Percentiles rank a stretch among this genome's conserved stretches.
These are phyloP conservation scores for Helostoma temminkii DNA, from an alignment of 2,797 vertebrate genomes.

Conservation along the genomic window DNA sequence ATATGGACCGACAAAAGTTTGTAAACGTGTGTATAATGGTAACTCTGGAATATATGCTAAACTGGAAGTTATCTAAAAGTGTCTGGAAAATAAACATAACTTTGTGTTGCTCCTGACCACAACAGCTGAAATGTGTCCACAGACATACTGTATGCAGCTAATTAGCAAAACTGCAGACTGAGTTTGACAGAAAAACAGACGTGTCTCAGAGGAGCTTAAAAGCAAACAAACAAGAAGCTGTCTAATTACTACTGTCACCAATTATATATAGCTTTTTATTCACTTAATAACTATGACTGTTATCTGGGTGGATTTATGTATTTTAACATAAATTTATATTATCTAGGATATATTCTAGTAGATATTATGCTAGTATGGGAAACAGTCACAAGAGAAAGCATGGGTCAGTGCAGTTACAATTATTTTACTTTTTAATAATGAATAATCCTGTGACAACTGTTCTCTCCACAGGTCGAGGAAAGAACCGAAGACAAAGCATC, in stretches of 20 bases:
- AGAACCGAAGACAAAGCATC: slow-evolving; percentile 95
- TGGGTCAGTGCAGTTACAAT: not conserved
- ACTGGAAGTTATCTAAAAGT: not conserved
- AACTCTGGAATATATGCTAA: not conserved
- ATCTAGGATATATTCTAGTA: not conserved
- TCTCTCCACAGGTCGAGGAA: slow-evolving; percentile 88
- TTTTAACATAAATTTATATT: not conserved
- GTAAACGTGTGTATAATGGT: not conserved
- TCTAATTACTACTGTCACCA: slow-evolving; percentile 6
- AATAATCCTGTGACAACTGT: slow-evolving; percentile 1
- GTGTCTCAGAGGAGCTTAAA: slow-evolving; percentile 5
- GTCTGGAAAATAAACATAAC: not conserved
- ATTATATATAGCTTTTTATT: not conserved
- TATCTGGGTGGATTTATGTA: too few relatives aligned
- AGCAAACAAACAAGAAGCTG: slow-evolving; percentile 6
- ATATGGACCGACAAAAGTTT: too few relatives aligned
- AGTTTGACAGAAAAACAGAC: slow-evolving; percentile 28
- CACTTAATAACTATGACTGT: too few relatives aligned
- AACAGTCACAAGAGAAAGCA: not conserved
- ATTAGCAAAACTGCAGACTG: slow-evolving; percentile 7
- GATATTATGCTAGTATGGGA: not conserved
- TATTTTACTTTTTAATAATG: not conserved
- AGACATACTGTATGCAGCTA: slow-evolving; percentile 11
- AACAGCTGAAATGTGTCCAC: slow-evolving; percentile 3
- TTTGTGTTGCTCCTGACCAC: slow-evolving; percentile 25